Evolutionary conservation across 1,140 invertebrate genomes (phyloP), one percentile per base, ranked within the genome.

Genomic region (Aphidius gifuensis): DNA sequence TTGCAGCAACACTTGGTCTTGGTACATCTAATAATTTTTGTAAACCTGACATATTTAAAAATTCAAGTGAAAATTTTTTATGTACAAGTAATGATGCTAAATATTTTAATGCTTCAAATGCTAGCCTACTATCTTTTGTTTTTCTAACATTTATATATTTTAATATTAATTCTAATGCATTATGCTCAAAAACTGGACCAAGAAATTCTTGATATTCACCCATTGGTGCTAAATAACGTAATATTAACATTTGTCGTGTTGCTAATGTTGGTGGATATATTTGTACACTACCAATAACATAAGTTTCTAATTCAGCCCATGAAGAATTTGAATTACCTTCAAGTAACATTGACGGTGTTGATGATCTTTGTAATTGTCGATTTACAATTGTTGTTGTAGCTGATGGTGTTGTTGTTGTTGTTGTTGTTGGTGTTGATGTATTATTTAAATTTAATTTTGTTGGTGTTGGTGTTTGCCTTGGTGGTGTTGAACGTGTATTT

Each of bases 181-280:
- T 92, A 70, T 95, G 88, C 73, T 96, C 95, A 79, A 97, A 96
- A 21, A 95, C 91, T 74, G 93, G 90, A 60, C 90, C 89, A 7
- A 99, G 84, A 72, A 96, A 91, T 86, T 98, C 96, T 81, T 98
- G 96, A 80, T 98, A 98, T 74, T 98, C 96, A 23, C 95, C 96
- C 85, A 97, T 91, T 1, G 95, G 92, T 8, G 92, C 93, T 1
- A 99, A 82, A 79, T 97, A 98, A 68, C 94, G 86, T 11, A 97
- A 77, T 71, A 98, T 96, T 6, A 98, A 85, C 78, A 97, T 90
- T 77, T 97, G 94, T 73, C 90, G 88, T 16, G 94, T 96, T 4
- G 91, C 89, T 42, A 89, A 78, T 9, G 90, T 94, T 7, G 93
- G 86, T 9, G 96, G 97, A 78, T 92, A 88, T 64, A 98, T 90